A percentile compares a stretch with the other conserved stretches of the same genome.
phyloP scores from a whole-genome alignment of 2,797 vertebrate genomes.

The Cephalopachus bancanus region DNA sequence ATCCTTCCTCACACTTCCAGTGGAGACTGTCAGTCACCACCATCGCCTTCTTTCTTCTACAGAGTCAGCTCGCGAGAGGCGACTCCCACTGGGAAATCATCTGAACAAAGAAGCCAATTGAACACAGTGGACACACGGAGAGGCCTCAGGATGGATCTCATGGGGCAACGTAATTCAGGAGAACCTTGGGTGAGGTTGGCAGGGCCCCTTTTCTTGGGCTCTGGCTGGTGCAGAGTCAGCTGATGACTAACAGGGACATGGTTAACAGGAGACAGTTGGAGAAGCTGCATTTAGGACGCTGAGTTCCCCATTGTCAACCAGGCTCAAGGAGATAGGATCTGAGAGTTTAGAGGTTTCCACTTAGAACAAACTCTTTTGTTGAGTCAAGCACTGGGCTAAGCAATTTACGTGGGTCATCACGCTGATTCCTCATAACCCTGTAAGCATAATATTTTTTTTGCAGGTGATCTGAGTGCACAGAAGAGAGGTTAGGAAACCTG shows the following conservation, averaged over 20 bases:
- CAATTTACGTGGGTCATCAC: not conserved
- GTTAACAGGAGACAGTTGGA: not conserved
- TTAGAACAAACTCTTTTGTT: not conserved
- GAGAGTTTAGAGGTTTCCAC: not conserved
- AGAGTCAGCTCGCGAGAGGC: accelerated
- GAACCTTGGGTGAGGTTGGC: accelerated
- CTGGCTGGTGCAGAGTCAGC: not conserved
- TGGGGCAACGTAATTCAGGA: not conserved
- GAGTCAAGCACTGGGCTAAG: not conserved
- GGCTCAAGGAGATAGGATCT: not conserved
- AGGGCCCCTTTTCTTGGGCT: not conserved
- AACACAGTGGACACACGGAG: not conserved
- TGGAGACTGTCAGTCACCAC: not conserved
- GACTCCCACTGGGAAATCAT: not conserved
- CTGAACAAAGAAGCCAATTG: not conserved
- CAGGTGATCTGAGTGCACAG: not conserved
- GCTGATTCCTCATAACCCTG: not conserved
- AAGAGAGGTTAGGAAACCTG: conserved; percentile 7
- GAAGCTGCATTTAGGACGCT: not conserved
- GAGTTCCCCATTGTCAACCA: not conserved
- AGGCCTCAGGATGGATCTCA: not conserved
- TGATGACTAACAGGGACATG: not conserved
- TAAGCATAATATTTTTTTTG: not conserved
- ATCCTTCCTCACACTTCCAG: accelerated
- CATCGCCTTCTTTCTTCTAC: not conserved